Evolutionary conservation across 2,113 vertebrate species (phyloP).

Genomic region (Lagopus muta): DNA sequence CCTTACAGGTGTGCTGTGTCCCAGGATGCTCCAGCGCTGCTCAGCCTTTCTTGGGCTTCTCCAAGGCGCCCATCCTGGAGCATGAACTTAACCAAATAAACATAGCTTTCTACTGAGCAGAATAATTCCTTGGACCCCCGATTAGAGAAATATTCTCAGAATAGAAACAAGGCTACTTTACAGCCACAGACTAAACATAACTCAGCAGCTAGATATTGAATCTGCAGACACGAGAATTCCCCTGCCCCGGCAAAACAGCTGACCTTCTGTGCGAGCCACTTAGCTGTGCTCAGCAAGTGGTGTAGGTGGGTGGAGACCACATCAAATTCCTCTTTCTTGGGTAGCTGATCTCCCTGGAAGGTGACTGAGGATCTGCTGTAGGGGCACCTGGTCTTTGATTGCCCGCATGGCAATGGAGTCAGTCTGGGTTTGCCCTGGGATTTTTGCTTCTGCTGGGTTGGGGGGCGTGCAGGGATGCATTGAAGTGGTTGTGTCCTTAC

Average conservation of each 20-base stretch:
- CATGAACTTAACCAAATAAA: constrained; percentile 3
- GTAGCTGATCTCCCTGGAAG: not conserved
- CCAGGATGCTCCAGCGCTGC: accelerated
- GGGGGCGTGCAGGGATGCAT: not conserved
- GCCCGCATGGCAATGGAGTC: accelerated
- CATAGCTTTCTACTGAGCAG: constrained; percentile 10
- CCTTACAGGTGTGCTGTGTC: not conserved
- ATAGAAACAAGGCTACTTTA: constrained; percentile 47
- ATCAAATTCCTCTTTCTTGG: not conserved
- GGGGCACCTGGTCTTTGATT: not conserved
- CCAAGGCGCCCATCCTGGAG: not conserved
- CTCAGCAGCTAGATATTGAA: not conserved
- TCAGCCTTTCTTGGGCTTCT: not conserved
- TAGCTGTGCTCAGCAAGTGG: not conserved
- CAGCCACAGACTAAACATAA: constrained; percentile 62
- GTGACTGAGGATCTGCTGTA: accelerated
- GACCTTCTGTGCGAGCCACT: not conserved
- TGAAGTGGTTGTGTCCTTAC: not conserved
- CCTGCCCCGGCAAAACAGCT: not conserved
- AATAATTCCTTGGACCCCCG: not conserved
- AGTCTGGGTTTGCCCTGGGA: not conserved
- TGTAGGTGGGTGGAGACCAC: not conserved
- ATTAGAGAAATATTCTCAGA: constrained; percentile 45
- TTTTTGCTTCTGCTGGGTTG: not conserved
- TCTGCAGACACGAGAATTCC: constrained; percentile 17